Percentiles rank a stretch among this genome's conserved stretches.
Conservation (phyloP, 2,113 vertebrate genomes). For the Pithys albifrons region DNA sequence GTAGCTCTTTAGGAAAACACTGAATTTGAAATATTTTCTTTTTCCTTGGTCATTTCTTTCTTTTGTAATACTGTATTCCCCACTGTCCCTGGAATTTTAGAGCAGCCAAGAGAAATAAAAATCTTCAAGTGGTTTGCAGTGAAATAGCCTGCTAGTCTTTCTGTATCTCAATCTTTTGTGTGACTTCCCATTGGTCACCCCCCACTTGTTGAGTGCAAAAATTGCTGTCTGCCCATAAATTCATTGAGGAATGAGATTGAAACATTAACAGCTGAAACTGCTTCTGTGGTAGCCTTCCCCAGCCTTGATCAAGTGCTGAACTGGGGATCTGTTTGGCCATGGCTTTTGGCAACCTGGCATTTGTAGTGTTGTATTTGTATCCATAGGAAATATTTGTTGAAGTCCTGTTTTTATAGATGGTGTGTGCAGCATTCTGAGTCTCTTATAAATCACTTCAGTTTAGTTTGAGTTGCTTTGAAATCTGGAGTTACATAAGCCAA, state of each 20-base stretch:
- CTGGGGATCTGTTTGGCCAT: not conserved
- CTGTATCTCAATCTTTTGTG: not conserved
- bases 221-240: not conserved
- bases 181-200: not conserved
- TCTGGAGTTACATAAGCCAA: not conserved
- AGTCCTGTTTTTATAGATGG: not conserved
- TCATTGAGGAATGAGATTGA: not conserved
- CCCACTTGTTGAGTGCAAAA: not conserved
- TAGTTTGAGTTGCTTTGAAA: not conserved
- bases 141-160: not conserved
- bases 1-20: not conserved
- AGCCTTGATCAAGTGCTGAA: not conserved
- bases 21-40: not conserved
- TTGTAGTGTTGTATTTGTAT: not conserved
- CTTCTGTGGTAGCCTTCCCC: not conserved
- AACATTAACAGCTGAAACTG: not conserved
- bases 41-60: not conserved
- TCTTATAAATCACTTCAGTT: not conserved
- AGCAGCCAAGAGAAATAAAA: not conserved
- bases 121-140: not conserved
- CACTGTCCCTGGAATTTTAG: not conserved
- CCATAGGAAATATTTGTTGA: not conserved
- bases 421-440: not conserved
- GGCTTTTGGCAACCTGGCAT: not conserved
- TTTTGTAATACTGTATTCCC: not conserved